Base-by-base conservation (phyloP, 64 coral and sea anemone species). In the Montipora capricornis region DNA sequence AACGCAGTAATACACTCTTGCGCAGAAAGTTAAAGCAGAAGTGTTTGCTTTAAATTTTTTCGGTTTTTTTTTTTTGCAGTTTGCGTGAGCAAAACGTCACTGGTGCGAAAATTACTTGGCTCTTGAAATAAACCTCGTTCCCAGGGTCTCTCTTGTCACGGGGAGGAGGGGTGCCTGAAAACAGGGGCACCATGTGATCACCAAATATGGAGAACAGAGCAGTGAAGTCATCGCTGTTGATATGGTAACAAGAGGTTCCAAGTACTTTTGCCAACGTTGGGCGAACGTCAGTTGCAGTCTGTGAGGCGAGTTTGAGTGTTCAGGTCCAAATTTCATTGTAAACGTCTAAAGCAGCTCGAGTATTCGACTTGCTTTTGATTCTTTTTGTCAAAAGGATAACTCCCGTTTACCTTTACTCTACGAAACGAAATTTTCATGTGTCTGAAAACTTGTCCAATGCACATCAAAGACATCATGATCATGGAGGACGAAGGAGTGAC, bases 401-500 rank as follows among this genome's bases (percentile, higher is more conserved):
- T 49, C 4, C 45, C 20, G 10, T 71, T 47, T 73, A 8, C 50
- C 17, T 68, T 29, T 10, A 15, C 4, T 73, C n/a, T 47, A 19
- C 15, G 14, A 84, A 45, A 50, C 62, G 62, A 17, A 11, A 73
- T 49, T 86, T 51, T 15, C 82, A 86, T 86, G 82, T 86, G 82
- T n/a, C 47, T 86, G 15, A 86, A 86, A 86, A 16, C 82, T 47
- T 71, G 61, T 17, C 68, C 44, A 22, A 86, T 86, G 82, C 47
- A 49, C 16, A 44, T 86, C 5, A 6, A 4, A 4, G 19, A 66
- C 44, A 51, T 71, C 46, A 71, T 48, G 8, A 86, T 9, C 19
- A 95, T 95, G 93, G 88, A 95, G 44, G 62, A 47, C 12, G 93
- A 90, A 90, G 77, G 90, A 26, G 80, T 90, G 14, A 79, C 84